Base-by-base conservation (phyloP, 2,797 vertebrate genomes). In the Microctenopoma steveboyesi region DNA sequence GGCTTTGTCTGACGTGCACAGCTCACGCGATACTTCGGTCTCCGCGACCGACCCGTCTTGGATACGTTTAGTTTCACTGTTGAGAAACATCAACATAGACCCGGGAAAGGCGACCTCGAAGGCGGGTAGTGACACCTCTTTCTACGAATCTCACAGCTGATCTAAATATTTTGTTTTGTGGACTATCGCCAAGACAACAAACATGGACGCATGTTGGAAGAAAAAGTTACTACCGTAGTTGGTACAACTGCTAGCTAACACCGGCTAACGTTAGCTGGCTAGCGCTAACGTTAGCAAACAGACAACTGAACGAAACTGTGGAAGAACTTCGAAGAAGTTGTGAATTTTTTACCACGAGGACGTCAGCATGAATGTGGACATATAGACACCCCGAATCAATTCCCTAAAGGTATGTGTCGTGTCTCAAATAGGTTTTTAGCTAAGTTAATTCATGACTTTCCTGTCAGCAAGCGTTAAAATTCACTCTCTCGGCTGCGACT, bases 21-120 rank as follows among this genome's bases (percentile, higher is more conserved):
- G 68, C 5, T 53, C 82, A 93, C 94, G 92, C 93, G 93, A 91
- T 82, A 84, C 40, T 79, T 86, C 64, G 42, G 43, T 53, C n/a
- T 46, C 48, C 35, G 83, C 72, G 57, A 55, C 67, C 64, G 79
- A 52, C 66, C 57, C 79, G 81, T 90, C 91, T 84, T 88, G 87
- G 91, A 86, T 88, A 89, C 82, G 45, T 57, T 47, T 48, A 84
- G 74, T 83, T 84, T 81, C 87, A 75, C 82, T 67, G 80, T 55
- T 76, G 69, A 64, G 74, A 76, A 80, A 86, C 85, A 88, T 90
- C 85, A 89, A 88, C 84, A 84, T 74, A 88, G 86, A 90, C 89
- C 92, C 88, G 90, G 90, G 91, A 91, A 93, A 88, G 80, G 60
- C 25, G 30, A 53, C 64, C 45, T 67, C 45, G 70, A 49, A 77